These are phyloP conservation scores for Azorinus chamasolen DNA, from an alignment of 2,888 invertebrate genomes.

Conservation along the genomic window DNA sequence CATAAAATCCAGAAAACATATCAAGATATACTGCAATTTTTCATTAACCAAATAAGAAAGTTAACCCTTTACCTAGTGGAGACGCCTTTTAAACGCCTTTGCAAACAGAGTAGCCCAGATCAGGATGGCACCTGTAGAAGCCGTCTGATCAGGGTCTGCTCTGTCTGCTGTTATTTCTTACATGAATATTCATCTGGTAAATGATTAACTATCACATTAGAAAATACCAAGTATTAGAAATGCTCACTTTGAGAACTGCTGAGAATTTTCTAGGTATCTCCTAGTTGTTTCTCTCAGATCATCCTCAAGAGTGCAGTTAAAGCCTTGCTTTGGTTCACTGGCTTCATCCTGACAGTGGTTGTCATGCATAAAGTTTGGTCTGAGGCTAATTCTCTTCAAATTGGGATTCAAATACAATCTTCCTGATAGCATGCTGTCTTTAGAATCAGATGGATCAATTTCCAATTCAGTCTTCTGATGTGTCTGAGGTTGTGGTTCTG, in stretches of 20 bases:
- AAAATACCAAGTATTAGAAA: too few relatives aligned
- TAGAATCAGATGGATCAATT: not conserved
- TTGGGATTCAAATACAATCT: conserved; percentile 12
- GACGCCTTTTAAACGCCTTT: too few relatives aligned
- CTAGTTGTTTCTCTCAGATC: conserved; percentile 64
- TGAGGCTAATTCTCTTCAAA: conserved; percentile 10
- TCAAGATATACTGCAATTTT: too few relatives aligned
- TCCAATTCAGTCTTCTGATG: not conserved
- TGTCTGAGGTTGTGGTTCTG: not conserved
- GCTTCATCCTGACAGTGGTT: not conserved
- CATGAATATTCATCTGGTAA: too few relatives aligned
- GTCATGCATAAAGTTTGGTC: conserved; percentile 5
- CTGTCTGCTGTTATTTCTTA: too few relatives aligned
- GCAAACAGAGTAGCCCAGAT: too few relatives aligned
- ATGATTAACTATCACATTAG: too few relatives aligned
- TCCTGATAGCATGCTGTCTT: not conserved
- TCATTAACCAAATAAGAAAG: too few relatives aligned
- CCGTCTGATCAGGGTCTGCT: too few relatives aligned
- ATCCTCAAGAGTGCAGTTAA: conserved; percentile 33
- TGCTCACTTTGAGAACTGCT: conserved; percentile 52
- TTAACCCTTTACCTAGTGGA: too few relatives aligned
- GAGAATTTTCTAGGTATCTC: conserved; percentile 57
- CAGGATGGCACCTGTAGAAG: too few relatives aligned
- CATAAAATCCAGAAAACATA: too few relatives aligned
- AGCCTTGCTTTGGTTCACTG: not conserved